Conservation (phyloP, 2,797 vertebrate genomes). For the Anguilla obscura region DNA sequence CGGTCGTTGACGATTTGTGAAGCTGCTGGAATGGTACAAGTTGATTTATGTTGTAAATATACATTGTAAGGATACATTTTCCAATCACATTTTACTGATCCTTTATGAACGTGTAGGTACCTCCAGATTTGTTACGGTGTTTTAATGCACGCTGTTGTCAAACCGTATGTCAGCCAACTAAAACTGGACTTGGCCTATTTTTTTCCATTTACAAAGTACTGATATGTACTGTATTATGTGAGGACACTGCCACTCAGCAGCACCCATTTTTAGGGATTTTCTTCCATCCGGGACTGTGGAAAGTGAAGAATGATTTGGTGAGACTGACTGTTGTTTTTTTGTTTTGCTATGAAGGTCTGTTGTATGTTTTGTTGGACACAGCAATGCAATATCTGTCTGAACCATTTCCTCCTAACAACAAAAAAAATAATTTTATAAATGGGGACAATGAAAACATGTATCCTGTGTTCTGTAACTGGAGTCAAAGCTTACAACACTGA, state of each 20-base stretch:
- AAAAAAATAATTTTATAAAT: constrained; percentile 19
- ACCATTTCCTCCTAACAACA: constrained; percentile 10
- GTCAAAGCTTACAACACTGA: neutral
- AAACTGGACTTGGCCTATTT: constrained; percentile 18
- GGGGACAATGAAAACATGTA: neutral
- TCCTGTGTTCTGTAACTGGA: constrained; percentile 1
- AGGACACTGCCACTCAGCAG: constrained; percentile 13
- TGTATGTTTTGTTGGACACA: constrained; percentile 59
- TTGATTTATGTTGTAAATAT: constrained; percentile 58
- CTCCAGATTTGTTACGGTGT: neutral
- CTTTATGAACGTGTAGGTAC: constrained; percentile 10
- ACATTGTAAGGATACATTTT: constrained; percentile 38
- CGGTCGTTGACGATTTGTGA: constrained; percentile 57
- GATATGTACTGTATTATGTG: constrained; percentile 5
- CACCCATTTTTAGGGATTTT: constrained; percentile 3
- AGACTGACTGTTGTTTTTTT: constrained; percentile 8
- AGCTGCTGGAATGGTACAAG: constrained; percentile 63
- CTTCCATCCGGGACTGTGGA: constrained; percentile 12
- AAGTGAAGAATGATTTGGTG: constrained; percentile 19
- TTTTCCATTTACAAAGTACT: constrained; percentile 18
- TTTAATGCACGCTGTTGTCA: constrained; percentile 27
- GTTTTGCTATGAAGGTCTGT: constrained; percentile 29
- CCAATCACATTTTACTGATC: neutral
- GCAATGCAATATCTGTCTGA: constrained; percentile 53
- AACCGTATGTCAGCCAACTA: neutral